phyloP scores from a whole-genome alignment of 2,888 invertebrate genomes.

The Melieria picta region DNA sequence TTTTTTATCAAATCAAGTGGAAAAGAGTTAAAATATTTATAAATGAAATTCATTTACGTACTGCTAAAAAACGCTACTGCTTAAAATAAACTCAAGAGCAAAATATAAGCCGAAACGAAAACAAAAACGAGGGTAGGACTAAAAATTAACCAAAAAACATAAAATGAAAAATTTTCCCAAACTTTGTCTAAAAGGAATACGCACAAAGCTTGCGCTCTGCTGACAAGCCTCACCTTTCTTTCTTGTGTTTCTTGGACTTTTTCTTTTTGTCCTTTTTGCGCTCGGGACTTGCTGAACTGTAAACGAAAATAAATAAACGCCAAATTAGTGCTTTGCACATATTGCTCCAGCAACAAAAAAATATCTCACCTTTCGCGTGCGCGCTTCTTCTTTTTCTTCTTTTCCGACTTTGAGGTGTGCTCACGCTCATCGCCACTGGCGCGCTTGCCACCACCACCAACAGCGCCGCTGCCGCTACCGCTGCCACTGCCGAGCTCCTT shows the following conservation, averaged over 20 bases:
- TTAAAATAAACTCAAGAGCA: slow-evolving; percentile 29
- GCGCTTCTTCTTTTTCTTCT: slow-evolving; percentile 80
- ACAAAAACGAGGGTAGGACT: slow-evolving; percentile 30
- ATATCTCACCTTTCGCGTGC: slow-evolving; percentile 65
- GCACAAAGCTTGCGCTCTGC: slow-evolving; percentile 13
- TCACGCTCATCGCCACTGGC: slow-evolving; percentile 56
- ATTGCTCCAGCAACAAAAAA: neutral
- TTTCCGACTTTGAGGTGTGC: slow-evolving; percentile 65
- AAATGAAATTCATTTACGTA: neutral
- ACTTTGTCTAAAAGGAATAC: slow-evolving; percentile 43
- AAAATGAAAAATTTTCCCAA: slow-evolving; percentile 29
- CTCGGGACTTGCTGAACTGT: slow-evolving; percentile 77
- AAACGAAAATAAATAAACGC: slow-evolving; percentile 23
- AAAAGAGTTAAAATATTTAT: slow-evolving; percentile 38
- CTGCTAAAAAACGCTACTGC: slow-evolving; percentile 12
- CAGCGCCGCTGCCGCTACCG: slow-evolving; percentile 62
- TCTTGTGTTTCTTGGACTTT: slow-evolving; percentile 80
- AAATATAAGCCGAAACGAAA: slow-evolving; percentile 30
- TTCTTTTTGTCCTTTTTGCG: slow-evolving; percentile 81
- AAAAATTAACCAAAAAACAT: slow-evolving; percentile 24
- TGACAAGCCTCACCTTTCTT: slow-evolving; percentile 73
- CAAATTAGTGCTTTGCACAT: neutral
- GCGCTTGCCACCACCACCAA: slow-evolving; percentile 59
- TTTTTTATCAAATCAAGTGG: slow-evolving; percentile 39
- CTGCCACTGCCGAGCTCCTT: slow-evolving; percentile 61